These are phyloP conservation scores for Anhinga rufa DNA, from an alignment of 2,113 vertebrate genomes.

Conservation along the genomic window DNA sequence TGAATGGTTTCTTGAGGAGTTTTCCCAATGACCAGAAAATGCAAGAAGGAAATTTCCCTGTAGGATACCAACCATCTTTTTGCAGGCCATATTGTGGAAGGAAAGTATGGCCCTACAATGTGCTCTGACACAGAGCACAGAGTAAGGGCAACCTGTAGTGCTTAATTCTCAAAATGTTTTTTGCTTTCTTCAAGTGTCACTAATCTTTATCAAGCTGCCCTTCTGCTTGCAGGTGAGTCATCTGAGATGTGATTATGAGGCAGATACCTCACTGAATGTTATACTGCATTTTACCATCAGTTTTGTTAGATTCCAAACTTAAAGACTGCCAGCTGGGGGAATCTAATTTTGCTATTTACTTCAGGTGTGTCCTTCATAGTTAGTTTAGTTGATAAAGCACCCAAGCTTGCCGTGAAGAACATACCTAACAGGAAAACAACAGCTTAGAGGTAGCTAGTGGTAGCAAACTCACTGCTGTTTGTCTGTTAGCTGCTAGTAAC, in stretches of 20 bases:
- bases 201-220: background rate
- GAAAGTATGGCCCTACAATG: background rate
- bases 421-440: background rate
- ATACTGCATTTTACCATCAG: background rate
- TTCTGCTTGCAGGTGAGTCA: background rate
- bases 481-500: background rate
- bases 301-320: background rate
- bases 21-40: background rate
- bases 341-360: background rate
- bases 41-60: background rate
- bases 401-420: background rate
- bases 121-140: background rate
- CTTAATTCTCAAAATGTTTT: background rate
- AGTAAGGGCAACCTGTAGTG: background rate
- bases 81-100: background rate
- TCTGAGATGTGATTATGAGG: background rate
- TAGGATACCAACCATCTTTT: background rate
- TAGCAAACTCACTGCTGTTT: background rate
- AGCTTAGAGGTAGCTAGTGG: background rate
- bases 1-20: background rate
- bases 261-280: background rate
- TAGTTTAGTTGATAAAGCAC: background rate
- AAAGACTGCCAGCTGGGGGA: background rate
- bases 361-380: background rate
- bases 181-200: background rate